phyloP scores from a whole-genome alignment of 2,888 invertebrate species.

The Syrphus vitripennis region DNA sequence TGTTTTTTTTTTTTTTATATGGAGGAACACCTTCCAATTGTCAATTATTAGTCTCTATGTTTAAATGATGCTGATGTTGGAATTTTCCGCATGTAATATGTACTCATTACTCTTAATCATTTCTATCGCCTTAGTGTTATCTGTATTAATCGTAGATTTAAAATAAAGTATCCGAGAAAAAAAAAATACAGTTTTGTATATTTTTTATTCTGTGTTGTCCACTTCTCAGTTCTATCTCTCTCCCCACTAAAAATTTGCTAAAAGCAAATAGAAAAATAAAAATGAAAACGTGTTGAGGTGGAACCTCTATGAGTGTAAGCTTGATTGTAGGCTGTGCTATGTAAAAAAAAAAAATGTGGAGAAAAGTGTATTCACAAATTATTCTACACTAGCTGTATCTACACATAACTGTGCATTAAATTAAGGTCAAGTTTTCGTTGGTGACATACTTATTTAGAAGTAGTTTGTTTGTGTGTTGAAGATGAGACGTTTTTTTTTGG shows the following conservation, averaged over 20 bases:
- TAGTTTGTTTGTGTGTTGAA: constrained; percentile 10
- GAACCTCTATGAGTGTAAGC: not conserved
- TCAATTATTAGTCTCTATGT: not conserved
- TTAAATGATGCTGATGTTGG: not conserved
- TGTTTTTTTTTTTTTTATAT: not conserved
- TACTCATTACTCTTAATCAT: not conserved
- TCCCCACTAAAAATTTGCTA: constrained; percentile 2
- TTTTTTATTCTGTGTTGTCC: constrained; percentile 3
- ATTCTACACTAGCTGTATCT: not conserved
- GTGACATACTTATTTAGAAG: constrained; percentile 43
- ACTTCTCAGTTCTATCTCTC: not conserved
- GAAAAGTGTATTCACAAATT: constrained; percentile 24
- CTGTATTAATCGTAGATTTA: not conserved
- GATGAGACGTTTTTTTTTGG: constrained; percentile 6
- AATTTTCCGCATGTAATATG: not conserved
- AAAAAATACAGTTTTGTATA: not conserved
- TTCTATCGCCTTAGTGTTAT: not conserved
- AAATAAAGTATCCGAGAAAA: not conserved
- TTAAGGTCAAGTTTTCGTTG: constrained; percentile 62
- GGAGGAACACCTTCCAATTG: not conserved
- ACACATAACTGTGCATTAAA: constrained; percentile 53
- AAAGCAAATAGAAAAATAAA: not conserved
- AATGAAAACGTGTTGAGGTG: constrained; percentile 1
- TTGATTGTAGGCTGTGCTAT: constrained; percentile 1
- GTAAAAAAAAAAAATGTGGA: not conserved